Conservation (phyloP, 2,113 vertebrate genomes). For the Platysternon megacephalum region DNA sequence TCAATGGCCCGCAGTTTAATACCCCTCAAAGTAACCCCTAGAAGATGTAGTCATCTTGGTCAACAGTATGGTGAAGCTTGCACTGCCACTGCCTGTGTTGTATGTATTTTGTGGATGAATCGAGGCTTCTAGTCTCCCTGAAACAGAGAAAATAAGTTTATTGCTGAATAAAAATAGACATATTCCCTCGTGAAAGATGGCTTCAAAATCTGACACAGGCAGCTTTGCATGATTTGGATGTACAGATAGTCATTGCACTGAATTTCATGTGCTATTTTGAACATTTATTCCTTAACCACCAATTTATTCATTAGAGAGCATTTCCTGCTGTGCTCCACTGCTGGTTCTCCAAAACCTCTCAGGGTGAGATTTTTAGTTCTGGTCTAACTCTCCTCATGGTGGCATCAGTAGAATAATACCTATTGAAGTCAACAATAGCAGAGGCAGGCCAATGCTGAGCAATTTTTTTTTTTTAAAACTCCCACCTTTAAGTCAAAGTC, state of each 20-base stretch:
- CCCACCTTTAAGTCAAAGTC: not conserved
- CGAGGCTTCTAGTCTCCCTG: not conserved
- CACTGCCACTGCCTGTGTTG: not conserved
- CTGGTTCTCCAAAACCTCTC: not conserved
- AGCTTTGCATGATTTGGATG: not conserved
- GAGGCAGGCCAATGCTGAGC: accelerated
- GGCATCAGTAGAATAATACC: accelerated
- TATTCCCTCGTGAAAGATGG: not conserved
- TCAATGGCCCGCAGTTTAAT: not conserved
- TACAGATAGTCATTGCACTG: not conserved
- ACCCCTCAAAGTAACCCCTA: not conserved
- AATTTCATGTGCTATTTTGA: not conserved
- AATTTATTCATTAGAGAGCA: not conserved
- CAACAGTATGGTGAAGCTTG: not conserved
- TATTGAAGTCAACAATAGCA: accelerated
- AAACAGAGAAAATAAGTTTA: not conserved
- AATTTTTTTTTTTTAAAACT: not conserved
- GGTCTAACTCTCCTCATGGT: not conserved
- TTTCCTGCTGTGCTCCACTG: not conserved
- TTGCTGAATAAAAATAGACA: not conserved
- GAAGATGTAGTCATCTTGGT: not conserved
- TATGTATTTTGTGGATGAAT: accelerated
- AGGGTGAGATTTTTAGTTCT: not conserved
- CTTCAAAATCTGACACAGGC: not conserved
- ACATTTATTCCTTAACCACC: not conserved